A percentile compares a stretch with the other conserved stretches of the same genome.
These are phyloP conservation scores for Cotesia glomerata DNA, from an alignment of 1,140 invertebrate species.

Conservation along the genomic window DNA sequence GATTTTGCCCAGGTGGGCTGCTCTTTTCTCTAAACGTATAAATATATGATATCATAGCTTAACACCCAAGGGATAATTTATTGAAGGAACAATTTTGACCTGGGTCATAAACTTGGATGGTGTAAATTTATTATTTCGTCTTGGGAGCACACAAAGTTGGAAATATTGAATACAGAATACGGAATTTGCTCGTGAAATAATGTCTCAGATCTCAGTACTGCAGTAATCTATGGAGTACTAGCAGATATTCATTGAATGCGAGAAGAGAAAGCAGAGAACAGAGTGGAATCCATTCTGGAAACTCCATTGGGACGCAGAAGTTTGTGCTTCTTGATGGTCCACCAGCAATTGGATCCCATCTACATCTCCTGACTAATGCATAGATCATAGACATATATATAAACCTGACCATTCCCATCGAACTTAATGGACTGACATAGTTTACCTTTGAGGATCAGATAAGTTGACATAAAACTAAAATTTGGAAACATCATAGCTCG, in stretches of 20 bases:
- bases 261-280: conserved; percentile 13
- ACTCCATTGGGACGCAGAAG: conserved; percentile 18
- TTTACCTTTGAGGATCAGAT: not conserved
- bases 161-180: too few relatives aligned
- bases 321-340: conserved; percentile 1
- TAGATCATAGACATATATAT: too few relatives aligned
- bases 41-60: too few relatives aligned
- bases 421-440: conserved; percentile 5
- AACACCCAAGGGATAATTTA: too few relatives aligned
- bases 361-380: not conserved
- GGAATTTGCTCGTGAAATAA: too few relatives aligned
- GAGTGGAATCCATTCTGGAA: conserved; percentile 13
- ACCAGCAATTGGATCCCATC: conserved; percentile 16
- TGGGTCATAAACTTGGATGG: too few relatives aligned
- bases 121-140: too few relatives aligned
- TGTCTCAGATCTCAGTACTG: not conserved
- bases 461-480: conserved; percentile 2
- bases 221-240: not conserved
- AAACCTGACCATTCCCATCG: not conserved
- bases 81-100: too few relatives aligned
- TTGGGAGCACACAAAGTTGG: too few relatives aligned
- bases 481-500: not conserved
- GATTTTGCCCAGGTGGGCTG: too few relatives aligned
- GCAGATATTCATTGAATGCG: not conserved
- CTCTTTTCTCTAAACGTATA: too few relatives aligned